These are phyloP conservation scores for Plutella xylostella DNA, from an alignment of 2,888 invertebrate species.

Conservation along the genomic window DNA sequence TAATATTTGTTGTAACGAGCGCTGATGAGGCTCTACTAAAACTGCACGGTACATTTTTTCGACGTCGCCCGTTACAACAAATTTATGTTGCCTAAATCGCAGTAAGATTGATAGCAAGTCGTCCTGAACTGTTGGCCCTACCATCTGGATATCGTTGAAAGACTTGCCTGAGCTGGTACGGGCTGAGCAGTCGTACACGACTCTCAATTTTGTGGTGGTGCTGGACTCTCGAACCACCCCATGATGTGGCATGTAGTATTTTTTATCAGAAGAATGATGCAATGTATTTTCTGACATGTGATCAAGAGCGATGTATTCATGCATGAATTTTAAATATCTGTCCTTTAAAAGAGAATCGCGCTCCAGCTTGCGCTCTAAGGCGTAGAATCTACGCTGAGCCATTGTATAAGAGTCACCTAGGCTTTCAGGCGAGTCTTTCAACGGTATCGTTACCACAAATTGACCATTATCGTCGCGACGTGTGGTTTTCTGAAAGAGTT, in stretches of 20 bases:
- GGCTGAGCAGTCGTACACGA: conserved; percentile 26
- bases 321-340: conserved; percentile 13
- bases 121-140: conserved; percentile 17
- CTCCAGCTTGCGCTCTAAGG: conserved; percentile 13
- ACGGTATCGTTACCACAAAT: conserved; percentile 19
- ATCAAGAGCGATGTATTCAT: conserved; percentile 14
- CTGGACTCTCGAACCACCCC: conserved; percentile 20
- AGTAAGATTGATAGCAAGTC: conserved; percentile 25
- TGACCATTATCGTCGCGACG: conserved; percentile 14
- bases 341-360: conserved; percentile 10
- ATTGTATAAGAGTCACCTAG: conserved; percentile 20
- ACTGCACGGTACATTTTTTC: no score
- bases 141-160: conserved; percentile 9
- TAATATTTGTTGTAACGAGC: no score
- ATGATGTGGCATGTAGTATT: conserved; percentile 25
- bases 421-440: conserved; percentile 13
- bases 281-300: conserved; percentile 12
- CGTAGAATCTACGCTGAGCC: conserved; percentile 18
- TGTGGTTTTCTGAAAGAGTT: conserved; percentile 14
- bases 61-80: no score
- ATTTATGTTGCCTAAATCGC: no score
- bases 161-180: conserved; percentile 9
- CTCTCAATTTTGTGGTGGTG: conserved; percentile 24
- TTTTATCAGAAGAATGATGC: neutral
- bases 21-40: no score